A percentile compares a stretch with the other conserved stretches of the same genome.
phyloP scores from a whole-genome alignment of 2,797 vertebrate genomes.

The Gobionotothen gibberifrons region DNA sequence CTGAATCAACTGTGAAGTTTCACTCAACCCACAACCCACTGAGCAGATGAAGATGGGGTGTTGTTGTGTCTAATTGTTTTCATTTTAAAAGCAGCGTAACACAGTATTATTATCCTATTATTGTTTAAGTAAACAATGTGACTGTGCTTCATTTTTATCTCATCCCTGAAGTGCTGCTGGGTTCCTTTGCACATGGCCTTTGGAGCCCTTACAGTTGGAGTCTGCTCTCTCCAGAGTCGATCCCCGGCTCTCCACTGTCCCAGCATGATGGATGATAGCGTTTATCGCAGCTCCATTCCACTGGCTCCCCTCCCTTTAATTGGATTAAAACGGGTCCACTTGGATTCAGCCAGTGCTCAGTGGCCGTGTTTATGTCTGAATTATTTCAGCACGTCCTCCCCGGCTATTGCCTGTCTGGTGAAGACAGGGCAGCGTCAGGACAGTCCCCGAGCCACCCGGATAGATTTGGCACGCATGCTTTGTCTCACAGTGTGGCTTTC shows the following conservation, averaged over 20 bases:
- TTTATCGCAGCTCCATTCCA: slow-evolving; percentile 63
- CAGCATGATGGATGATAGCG: slow-evolving; percentile 70
- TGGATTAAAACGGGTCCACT: slow-evolving; percentile 76
- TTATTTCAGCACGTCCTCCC: slow-evolving; percentile 52
- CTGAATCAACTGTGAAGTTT: slow-evolving; percentile 38
- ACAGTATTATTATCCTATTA: not conserved
- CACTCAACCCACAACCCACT: slow-evolving; percentile 24
- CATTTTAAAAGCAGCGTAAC: slow-evolving; percentile 3
- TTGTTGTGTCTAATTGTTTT: not conserved
- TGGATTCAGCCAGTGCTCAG: slow-evolving; percentile 58
- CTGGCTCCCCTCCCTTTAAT: slow-evolving; percentile 70
- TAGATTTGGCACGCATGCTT: slow-evolving; percentile 51
- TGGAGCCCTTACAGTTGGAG: slow-evolving; percentile 34
- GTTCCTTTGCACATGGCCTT: slow-evolving; percentile 15
- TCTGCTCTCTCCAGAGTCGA: slow-evolving; percentile 45
- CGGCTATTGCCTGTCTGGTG: slow-evolving; percentile 36
- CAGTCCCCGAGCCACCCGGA: slow-evolving; percentile 46
- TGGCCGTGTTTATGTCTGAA: slow-evolving; percentile 67
- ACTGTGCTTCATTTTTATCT: slow-evolving; percentile 21
- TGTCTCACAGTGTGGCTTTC: slow-evolving; percentile 51
- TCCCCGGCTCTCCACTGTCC: slow-evolving; percentile 52
- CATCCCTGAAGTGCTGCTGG: not conserved
- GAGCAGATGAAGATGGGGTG: slow-evolving; percentile 12
- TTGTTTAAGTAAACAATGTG: slow-evolving; percentile 16
- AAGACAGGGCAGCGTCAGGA: slow-evolving; percentile 57